These are phyloP conservation scores for Meiosimyza platycephala DNA, from an alignment of 2,888 invertebrate genomes.

Conservation along the genomic window DNA sequence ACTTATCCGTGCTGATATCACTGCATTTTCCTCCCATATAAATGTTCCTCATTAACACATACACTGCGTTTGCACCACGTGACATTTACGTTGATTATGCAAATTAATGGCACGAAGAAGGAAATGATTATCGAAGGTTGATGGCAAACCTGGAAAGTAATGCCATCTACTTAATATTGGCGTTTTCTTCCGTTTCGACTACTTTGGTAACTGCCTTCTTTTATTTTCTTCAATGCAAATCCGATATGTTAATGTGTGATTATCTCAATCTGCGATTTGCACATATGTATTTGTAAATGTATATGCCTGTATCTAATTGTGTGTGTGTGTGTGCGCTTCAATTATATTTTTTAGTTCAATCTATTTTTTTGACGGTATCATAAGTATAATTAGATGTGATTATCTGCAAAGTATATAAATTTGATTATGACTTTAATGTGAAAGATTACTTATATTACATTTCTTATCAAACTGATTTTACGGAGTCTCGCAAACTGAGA, in stretches of 20 bases:
- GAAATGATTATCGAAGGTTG: constrained; percentile 20
- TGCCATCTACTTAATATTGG: background rate
- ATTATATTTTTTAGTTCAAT: too few relatives aligned
- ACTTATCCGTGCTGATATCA: too few relatives aligned
- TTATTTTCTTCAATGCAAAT: background rate
- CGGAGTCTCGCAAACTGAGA: too few relatives aligned
- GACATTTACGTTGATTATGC: constrained; percentile 17
- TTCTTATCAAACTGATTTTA: too few relatives aligned
- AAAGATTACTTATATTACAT: too few relatives aligned
- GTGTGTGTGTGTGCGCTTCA: too few relatives aligned
- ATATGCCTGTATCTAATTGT: too few relatives aligned
- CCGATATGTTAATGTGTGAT: constrained; percentile 17
- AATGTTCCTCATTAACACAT: constrained; percentile 13
- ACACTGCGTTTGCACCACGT: constrained; percentile 4
- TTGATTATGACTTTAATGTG: too few relatives aligned
- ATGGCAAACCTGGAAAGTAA: constrained; percentile 2
- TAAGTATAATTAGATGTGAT: too few relatives aligned
- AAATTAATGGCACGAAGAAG: constrained; percentile 15
- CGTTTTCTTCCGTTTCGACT: background rate
- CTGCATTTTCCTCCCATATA: too few relatives aligned
- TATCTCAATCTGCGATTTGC: background rate
- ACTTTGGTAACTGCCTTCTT: background rate
- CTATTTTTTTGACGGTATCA: too few relatives aligned
- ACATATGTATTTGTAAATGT: background rate
- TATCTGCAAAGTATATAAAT: too few relatives aligned